A percentile compares a stretch with the other conserved stretches of the same genome.
These are phyloP conservation scores for Cerastis leucographa DNA, from an alignment of 2,888 invertebrate genomes.

Conservation along the genomic window DNA sequence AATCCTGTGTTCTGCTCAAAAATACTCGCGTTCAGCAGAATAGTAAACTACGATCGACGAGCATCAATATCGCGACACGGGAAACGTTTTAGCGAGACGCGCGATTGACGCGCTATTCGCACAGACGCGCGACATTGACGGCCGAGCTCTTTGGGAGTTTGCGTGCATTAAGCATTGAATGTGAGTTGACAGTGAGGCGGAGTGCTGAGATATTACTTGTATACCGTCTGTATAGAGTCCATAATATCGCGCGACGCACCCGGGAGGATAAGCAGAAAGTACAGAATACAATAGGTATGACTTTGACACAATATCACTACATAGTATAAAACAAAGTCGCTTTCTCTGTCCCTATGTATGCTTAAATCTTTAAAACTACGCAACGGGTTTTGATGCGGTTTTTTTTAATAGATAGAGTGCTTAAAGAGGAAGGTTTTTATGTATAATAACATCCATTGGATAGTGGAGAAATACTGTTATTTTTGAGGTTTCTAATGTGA, in stretches of 20 bases:
- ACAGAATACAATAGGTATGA: not conserved
- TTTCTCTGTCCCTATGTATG: no score
- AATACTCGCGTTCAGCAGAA: conserved; percentile 59
- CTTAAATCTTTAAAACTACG: no score
- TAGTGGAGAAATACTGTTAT: no score
- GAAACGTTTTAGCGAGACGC: conserved; percentile 70
- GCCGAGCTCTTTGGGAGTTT: conserved; percentile 48
- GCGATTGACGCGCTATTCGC: conserved; percentile 25
- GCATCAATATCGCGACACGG: conserved; percentile 65
- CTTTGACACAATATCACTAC: not conserved
- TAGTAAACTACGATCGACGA: conserved; percentile 62
- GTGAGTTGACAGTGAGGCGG: conserved; percentile 35
- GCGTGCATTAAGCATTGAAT: conserved; percentile 48
- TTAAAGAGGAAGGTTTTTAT: no score
- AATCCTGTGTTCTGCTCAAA: conserved; percentile 60
- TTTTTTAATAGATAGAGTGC: no score
- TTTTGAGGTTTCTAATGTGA: no score
- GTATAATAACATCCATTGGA: no score
- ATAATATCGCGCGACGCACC: not conserved
- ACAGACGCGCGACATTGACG: conserved; percentile 42
- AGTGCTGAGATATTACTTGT: conserved; percentile 27
- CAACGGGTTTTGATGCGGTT: no score
- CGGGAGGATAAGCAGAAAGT: conserved; percentile 7
- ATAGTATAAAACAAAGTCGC: no score
- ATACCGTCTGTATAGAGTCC: conserved; percentile 13